Evolutionary conservation across 2,113 vertebrate species (phyloP), one percentile per base, ranked within the genome.

Genomic region (Microtus pennsylvanicus): DNA sequence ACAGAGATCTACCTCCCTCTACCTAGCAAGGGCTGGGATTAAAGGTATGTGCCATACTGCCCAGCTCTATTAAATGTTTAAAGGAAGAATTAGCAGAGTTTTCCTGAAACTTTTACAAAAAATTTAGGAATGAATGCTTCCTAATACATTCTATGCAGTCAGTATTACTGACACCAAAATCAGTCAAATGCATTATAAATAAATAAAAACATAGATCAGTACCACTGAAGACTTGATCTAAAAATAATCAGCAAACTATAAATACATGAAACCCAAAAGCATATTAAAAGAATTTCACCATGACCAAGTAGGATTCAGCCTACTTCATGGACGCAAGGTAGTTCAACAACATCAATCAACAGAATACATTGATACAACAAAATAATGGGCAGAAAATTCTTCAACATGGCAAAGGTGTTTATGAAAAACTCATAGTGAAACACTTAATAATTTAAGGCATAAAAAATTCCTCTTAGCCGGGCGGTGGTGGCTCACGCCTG

Each of bases 241-340:
- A 93, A 90, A 93, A 58, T 76, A 67, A 50, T 72, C 30, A 65
- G 90, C 8, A 78, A 94, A 52, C 88, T 88, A 75, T 7, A 93
- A 88, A 70, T 16, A 70, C 74, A 82, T 63, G 22, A 63, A 91
- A 81, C 63, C 26, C 61, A 95, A 91, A 35, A 95, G 22, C 28
- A 90, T 86, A 78, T 86, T 90, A 93, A 70, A 93, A 89, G 19
- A 35, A 81, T 92, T 93, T 94, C 38, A 69, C 45, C 87, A 87
- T 58, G n/a, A 91, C 38, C 67, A 94, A 75, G 11, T 63, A n/a
- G n/a, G 74, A 94, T 88, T 94, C 58, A 88, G 74, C 0, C 70
- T 35, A 69, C 19, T 69, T 3, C 28, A 91, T 35, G 42, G 87
- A 95, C 52, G 3, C 45, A 80, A 80, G 14, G 61, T 28, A 21